A percentile compares a stretch with the other conserved stretches of the same genome.
Evolutionary conservation across 2,797 vertebrate species (phyloP).

Genomic region (Channallabes apus): DNA sequence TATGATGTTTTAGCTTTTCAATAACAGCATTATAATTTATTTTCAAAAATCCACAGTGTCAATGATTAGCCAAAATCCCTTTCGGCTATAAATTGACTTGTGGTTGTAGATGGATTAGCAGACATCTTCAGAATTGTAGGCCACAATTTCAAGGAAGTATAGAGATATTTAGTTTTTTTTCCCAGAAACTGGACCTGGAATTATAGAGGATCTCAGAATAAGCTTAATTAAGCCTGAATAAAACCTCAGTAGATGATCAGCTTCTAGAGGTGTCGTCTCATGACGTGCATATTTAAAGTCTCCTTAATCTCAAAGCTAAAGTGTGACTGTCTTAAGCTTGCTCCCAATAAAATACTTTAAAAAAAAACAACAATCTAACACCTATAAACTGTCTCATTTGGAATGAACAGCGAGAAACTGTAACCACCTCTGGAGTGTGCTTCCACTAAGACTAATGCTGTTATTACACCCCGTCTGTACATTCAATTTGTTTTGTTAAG

Average conservation of each 20-base stretch:
- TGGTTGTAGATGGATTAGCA: background rate
- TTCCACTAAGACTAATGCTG: conserved; percentile 72
- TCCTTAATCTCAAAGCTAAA: background rate
- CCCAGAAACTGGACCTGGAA: background rate
- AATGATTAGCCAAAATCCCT: conserved; percentile 2
- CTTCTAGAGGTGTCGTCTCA: conserved; percentile 2
- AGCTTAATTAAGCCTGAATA: conserved; percentile 1
- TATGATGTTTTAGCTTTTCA: conserved; percentile 14
- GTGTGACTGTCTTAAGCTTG: background rate
- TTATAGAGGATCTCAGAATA: background rate
- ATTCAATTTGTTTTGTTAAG: conserved; percentile 78
- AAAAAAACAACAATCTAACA: background rate
- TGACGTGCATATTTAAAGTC: background rate
- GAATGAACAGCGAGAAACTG: conserved; percentile 56
- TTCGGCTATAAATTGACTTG: background rate
- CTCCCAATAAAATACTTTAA: background rate
- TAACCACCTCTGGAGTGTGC: conserved; percentile 48
- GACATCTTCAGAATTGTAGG: background rate
- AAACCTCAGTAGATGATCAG: background rate
- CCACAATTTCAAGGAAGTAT: background rate
- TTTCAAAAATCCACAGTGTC: conserved; percentile 4
- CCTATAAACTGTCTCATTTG: conserved; percentile 5
- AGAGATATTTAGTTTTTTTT: background rate
- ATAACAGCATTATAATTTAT: conserved; percentile 7
- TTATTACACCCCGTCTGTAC: conserved; percentile 73